phyloP scores from a whole-genome alignment of 2,888 invertebrate species.

The Cylloceria caligata region DNA sequence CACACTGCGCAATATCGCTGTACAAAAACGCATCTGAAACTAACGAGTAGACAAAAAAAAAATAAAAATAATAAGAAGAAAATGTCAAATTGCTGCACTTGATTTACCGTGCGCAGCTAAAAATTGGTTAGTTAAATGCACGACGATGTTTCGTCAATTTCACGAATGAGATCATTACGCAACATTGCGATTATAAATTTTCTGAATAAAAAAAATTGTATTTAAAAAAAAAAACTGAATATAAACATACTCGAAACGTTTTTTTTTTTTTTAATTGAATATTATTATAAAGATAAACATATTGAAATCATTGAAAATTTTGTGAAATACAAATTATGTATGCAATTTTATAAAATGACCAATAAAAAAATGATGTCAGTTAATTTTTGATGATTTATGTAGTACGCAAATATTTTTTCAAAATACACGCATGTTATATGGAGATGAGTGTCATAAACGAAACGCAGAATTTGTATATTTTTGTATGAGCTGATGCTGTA shows the following conservation, averaged over 20 bases:
- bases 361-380: not conserved
- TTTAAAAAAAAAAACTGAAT: too few relatives aligned
- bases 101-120: too few relatives aligned
- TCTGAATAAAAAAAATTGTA: too few relatives aligned
- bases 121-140: too few relatives aligned
- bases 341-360: not conserved
- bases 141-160: too few relatives aligned
- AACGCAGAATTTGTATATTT: slow-evolving; percentile 10
- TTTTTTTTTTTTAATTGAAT: too few relatives aligned
- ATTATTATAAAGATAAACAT: too few relatives aligned
- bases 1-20: not conserved
- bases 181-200: too few relatives aligned
- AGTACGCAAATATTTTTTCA: not conserved
- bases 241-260: too few relatives aligned
- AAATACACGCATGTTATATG: not conserved
- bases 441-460: slow-evolving; percentile 11
- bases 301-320: too few relatives aligned
- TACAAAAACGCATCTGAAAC: slow-evolving; percentile 13
- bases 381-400: slow-evolving; percentile 8
- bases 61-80: not conserved
- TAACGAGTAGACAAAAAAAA: not conserved
- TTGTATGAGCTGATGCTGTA: not conserved
- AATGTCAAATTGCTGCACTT: not conserved
- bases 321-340: not conserved
- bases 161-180: too few relatives aligned